Percentiles rank a stretch among this genome's conserved stretches.
Conservation (phyloP, 2,888 invertebrate genomes). For the Agonopterix heracliana region DNA sequence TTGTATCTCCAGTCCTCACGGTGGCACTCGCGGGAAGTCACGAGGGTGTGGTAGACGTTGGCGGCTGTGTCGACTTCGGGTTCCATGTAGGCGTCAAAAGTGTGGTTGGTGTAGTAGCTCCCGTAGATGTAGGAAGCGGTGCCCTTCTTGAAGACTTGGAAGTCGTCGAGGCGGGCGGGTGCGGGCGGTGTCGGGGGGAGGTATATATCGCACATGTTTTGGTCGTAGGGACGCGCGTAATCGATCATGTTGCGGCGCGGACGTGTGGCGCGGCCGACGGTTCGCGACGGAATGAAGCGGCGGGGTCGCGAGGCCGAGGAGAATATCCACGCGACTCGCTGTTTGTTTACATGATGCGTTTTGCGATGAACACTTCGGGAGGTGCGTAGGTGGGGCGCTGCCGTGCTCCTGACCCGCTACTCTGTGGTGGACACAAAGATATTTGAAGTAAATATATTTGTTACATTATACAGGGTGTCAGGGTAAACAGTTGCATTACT, state of each 20-base stretch:
- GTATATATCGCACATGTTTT: conserved; percentile 63
- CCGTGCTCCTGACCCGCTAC: background rate
- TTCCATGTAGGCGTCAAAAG: conserved; percentile 55
- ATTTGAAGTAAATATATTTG: too few relatives aligned
- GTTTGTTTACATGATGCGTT: conserved; percentile 54
- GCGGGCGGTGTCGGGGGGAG: conserved; percentile 48
- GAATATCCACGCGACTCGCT: conserved; percentile 40
- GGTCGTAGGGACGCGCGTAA: conserved; percentile 65
- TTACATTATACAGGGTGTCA: too few relatives aligned
- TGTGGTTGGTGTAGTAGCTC: conserved; percentile 50
- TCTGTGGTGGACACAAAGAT: too few relatives aligned
- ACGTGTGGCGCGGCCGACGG: conserved; percentile 43
- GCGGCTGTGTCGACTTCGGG: conserved; percentile 52
- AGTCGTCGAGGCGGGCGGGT: conserved; percentile 65
- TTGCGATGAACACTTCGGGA: background rate
- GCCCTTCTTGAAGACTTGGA: conserved; percentile 66
- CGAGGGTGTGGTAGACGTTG: conserved; percentile 60
- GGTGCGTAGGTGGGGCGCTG: conserved; percentile 1
- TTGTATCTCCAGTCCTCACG: conserved; percentile 73
- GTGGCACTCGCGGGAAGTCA: conserved; percentile 50
- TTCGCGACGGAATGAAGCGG: conserved; percentile 46
- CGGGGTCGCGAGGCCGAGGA: conserved; percentile 27
- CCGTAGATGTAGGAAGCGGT: conserved; percentile 54
- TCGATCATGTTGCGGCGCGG: conserved; percentile 55
- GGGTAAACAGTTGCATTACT: too few relatives aligned